Conservation (phyloP, 2,888 invertebrate species). For the Lepetodrilus schrolli region DNA sequence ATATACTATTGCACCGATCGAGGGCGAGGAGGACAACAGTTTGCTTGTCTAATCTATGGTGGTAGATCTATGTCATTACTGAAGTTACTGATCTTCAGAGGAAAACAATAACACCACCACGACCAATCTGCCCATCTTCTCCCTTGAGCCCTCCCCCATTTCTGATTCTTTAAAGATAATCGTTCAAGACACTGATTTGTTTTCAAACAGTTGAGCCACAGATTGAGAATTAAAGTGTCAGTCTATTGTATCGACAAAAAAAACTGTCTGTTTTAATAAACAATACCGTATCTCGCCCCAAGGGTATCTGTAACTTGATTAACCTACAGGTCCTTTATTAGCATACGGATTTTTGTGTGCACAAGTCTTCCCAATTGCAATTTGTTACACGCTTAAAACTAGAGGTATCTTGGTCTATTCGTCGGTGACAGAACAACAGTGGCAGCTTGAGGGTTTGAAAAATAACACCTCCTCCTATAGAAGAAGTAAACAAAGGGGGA, state of each 20-base stretch:
- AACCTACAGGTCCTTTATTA: background rate
- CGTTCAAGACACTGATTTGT: background rate
- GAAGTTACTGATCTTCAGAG: too few species aligned
- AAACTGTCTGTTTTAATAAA: background rate
- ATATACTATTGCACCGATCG: too few species aligned
- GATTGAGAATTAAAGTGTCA: constrained; percentile 6
- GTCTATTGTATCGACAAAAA: background rate
- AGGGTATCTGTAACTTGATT: background rate
- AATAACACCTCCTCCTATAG: constrained; percentile 8
- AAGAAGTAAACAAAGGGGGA: constrained; percentile 19
- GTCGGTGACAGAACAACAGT: background rate
- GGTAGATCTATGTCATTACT: too few species aligned
- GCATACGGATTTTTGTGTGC: too few species aligned
- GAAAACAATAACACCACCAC: too few species aligned
- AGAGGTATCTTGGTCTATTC: background rate
- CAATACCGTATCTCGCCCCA: background rate
- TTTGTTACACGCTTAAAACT: background rate
- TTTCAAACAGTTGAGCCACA: background rate
- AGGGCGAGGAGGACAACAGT: too few species aligned
- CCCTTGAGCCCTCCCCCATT: too few species aligned
- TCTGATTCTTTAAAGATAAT: too few species aligned
- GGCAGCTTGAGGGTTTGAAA: background rate
- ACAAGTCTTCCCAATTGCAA: constrained; percentile 10
- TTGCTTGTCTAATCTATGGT: too few species aligned
- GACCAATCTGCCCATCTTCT: too few species aligned